Conservation (phyloP, 2,113 vertebrate genomes). For the Cisticola juncidis region DNA sequence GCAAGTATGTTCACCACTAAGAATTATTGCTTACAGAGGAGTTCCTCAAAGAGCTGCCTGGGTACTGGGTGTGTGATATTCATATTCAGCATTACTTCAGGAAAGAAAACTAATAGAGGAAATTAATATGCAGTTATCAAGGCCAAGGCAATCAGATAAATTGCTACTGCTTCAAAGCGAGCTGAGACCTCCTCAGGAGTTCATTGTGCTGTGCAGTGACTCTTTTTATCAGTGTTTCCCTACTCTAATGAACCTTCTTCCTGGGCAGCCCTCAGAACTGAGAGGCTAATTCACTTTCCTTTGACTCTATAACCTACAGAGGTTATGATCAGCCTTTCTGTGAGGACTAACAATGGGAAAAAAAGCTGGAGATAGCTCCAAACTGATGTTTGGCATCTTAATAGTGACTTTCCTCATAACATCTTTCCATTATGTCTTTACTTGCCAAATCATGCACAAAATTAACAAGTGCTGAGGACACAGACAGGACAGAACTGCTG, state of each 20-base stretch:
- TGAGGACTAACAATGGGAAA: neutral
- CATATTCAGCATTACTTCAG: neutral
- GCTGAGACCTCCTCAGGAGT: neutral
- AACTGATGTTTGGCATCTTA: neutral
- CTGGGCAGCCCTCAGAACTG: accelerated
- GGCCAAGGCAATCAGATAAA: neutral
- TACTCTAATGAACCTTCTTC: neutral
- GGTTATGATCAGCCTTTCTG: neutral
- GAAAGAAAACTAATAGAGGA: neutral
- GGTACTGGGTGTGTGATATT: neutral
- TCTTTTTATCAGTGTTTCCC: neutral
- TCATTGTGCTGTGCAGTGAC: neutral
- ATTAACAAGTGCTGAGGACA: neutral
- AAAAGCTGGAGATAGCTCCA: neutral
- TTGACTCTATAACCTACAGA: neutral
- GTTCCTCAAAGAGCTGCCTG: neutral
- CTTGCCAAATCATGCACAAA: neutral
- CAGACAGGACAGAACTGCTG: neutral
- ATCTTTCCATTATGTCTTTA: neutral
- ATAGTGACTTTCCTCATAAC: neutral
- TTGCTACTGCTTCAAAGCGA: neutral
- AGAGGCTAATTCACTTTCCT: neutral
- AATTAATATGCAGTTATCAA: neutral
- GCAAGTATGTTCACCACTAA: neutral
- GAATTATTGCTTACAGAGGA: neutral